Evolutionary conservation across 2,797 vertebrate species (phyloP).

Genomic region (Esox masquinongy): DNA sequence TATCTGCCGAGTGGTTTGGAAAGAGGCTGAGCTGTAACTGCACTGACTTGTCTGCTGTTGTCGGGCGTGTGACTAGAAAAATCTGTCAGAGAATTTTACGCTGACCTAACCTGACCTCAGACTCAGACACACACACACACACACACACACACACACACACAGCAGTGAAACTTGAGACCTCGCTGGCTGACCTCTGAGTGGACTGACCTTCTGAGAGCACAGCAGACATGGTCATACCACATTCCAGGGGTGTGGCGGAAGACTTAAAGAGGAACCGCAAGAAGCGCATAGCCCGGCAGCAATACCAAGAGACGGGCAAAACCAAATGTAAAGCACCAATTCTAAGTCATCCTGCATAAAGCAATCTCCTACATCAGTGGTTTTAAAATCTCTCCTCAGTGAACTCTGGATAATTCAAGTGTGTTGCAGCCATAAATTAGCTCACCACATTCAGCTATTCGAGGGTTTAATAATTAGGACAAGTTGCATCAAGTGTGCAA

Average conservation of each 20-base stretch:
- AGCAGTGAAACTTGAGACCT: background rate
- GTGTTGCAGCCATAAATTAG: no score
- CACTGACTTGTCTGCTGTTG: conserved; percentile 9
- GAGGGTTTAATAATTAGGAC: no score
- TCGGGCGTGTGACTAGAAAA: background rate
- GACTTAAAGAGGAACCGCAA: background rate
- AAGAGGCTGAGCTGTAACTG: background rate
- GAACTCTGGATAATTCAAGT: no score
- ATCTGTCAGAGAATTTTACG: background rate
- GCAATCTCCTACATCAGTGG: no score
- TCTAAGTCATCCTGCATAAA: no score
- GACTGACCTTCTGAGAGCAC: conserved; percentile 13
- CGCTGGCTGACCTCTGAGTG: background rate
- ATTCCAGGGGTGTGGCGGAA: conserved; percentile 7
- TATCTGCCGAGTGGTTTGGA: background rate
- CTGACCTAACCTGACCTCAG: conserved; percentile 7
- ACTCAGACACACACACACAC: background rate
- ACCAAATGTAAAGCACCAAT: conserved; percentile 3
- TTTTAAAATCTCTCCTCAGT: background rate
- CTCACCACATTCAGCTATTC: no score
- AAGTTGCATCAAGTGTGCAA: no score
- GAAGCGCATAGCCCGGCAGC: background rate
- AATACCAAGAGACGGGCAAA: background rate
- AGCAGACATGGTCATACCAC: background rate
- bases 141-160: background rate